Base-by-base conservation (phyloP, 2,888 invertebrate species). In the Orthosia incerta region DNA sequence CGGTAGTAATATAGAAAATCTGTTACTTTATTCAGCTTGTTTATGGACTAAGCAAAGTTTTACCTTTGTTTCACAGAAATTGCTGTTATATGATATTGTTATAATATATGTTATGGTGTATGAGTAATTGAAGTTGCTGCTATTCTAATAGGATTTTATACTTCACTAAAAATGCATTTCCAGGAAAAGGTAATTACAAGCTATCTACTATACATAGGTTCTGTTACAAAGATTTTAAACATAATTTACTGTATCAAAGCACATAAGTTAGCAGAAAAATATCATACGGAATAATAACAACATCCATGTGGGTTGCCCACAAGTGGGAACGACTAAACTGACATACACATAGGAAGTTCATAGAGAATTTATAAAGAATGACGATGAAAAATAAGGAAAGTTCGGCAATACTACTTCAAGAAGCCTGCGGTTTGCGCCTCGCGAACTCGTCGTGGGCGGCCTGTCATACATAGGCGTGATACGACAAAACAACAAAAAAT, bases 371-470 rank as follows among this genome's bases (percentile, higher is more conserved):
- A 55, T 50, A 60, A 62, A 59, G 51, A 56, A 31, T 64, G 18
- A 61, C 18, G 46, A 18, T 16, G 60, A 9, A 68, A 74, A 70
- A 61, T 56, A 77, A 18, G 56, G 31, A 3, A 63, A 56, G 50
- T 67, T 82, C 53, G 45, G 46, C 64, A 76, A 45, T 57, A 70
- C 64, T 31, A 64, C 26, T 65, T 65, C 26, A 61, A 74, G 60
- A 70, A 79, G 67, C 70, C 31, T 61, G 31, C 64, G 59, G 20
- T 68, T 71, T 45, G 66, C 48, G 53, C 50, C 64, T 64, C 48
- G 56, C 67, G 46, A 69, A 31, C 59, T 67, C 71, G 79, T 72
- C 84, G 88, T 90, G 90, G 89, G 89, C 91, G 90, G 88, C 76
- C 83, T 86, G 80, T 74, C 79, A 79, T 48, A 59, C 26, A 70